Conservation (phyloP, 1,140 invertebrate species). For the Sweltsa coloradensis region DNA sequence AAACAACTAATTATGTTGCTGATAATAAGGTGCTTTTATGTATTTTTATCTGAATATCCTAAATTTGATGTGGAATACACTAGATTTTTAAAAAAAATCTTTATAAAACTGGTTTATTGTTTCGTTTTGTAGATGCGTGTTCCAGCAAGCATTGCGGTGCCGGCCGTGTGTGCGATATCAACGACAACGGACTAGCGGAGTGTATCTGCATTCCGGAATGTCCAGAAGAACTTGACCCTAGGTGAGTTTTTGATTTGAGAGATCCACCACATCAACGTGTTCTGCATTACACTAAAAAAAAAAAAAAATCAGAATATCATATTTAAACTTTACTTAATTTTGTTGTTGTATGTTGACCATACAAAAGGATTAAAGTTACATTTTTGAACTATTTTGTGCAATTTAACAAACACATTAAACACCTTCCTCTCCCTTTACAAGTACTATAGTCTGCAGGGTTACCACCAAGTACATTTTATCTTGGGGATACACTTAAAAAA, state of each 20-base stretch:
- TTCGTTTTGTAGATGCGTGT: constrained; percentile 60
- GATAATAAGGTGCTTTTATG: not conserved
- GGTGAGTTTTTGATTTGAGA: too few relatives aligned
- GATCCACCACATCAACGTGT: too few relatives aligned
- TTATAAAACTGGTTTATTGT: too few relatives aligned
- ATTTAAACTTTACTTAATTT: not conserved
- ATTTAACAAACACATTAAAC: too few relatives aligned
- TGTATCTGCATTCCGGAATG: constrained; percentile 80
- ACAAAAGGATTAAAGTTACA: too few relatives aligned
- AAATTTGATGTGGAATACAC: not conserved
- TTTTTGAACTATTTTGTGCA: too few relatives aligned
- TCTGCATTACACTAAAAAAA: too few relatives aligned
- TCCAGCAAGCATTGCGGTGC: constrained; percentile 76
- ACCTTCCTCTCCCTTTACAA: too few relatives aligned
- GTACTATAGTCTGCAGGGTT: too few relatives aligned
- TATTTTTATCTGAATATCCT: not conserved
- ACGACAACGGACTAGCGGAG: constrained; percentile 53
- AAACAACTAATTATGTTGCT: not conserved
- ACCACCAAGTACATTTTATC: too few relatives aligned
- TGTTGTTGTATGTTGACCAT: too few relatives aligned
- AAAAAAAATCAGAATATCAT: not conserved
- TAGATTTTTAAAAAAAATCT: not conserved
- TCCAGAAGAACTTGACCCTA: constrained; percentile 60
- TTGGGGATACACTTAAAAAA: too few relatives aligned
- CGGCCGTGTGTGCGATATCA: constrained; percentile 71